phyloP scores from a whole-genome alignment of 2,113 vertebrate species.

The Diglossa brunneiventris region DNA sequence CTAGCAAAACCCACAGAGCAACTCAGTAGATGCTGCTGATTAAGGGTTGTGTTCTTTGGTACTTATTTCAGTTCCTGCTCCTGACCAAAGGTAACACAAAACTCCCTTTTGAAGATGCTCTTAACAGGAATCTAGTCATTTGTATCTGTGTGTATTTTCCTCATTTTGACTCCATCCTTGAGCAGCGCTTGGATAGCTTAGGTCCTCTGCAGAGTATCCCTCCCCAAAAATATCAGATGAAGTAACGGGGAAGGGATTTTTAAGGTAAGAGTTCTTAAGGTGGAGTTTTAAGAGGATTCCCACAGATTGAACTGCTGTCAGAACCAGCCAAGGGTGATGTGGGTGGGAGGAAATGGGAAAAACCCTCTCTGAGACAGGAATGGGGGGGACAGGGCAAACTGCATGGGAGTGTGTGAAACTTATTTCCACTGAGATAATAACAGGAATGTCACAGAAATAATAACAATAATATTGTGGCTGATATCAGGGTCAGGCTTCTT shows the following conservation, averaged over 20 bases:
- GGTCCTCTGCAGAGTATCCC: rapidly evolving
- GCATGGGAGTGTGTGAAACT: rapidly evolving
- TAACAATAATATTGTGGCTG: not conserved
- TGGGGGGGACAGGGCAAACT: not conserved
- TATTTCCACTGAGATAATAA: not conserved
- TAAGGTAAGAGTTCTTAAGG: not conserved
- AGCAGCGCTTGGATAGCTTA: not conserved
- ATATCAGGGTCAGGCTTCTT: not conserved
- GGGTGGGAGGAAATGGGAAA: not conserved
- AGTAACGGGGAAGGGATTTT: not conserved
- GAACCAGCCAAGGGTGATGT: not conserved
- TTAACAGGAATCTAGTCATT: not conserved
- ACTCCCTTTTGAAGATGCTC: not conserved
- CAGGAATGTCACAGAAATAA: not conserved
- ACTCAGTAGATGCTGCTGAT: not conserved
- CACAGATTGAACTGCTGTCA: not conserved
- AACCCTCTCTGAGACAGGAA: not conserved
- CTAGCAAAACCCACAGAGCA: not conserved
- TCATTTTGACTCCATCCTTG: not conserved
- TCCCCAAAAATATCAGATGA: not conserved
- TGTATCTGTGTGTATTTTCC: rapidly evolving
- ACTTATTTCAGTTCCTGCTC: not conserved
- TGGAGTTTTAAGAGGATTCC: not conserved
- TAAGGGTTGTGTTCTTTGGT: not conserved
- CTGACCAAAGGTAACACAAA: not conserved